Evolutionary conservation across 2,797 vertebrate genomes (phyloP).

Genomic region (Anas bernieri): DNA sequence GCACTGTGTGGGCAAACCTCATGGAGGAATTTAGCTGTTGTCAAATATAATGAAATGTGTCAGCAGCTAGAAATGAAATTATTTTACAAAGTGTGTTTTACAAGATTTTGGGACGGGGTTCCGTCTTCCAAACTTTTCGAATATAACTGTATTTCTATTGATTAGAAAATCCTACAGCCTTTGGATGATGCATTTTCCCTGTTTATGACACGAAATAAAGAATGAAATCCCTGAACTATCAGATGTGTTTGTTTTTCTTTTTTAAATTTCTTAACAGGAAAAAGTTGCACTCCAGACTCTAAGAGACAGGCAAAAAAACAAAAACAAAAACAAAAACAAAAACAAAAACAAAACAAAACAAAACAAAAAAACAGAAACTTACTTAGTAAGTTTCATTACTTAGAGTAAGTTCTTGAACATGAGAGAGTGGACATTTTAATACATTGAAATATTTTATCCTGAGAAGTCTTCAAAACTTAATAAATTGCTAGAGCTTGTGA

Average conservation of each 20-base stretch:
- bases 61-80: background rate
- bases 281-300: background rate
- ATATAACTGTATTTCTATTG: background rate
- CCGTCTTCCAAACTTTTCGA: background rate
- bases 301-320: background rate
- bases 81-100: background rate
- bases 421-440: background rate
- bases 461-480: background rate
- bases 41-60: background rate
- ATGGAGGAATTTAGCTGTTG: background rate
- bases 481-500: background rate
- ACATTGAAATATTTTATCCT: background rate
- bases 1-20: background rate
- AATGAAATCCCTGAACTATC: background rate
- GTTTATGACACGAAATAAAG: background rate
- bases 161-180: background rate
- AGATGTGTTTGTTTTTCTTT: background rate
- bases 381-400: too few species aligned
- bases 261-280: background rate
- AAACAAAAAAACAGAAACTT: too few species aligned
- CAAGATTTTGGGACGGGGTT: background rate
- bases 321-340: too few species aligned
- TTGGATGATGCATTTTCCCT: background rate
- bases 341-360: background rate
- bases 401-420: background rate